Evolutionary conservation across 2,888 invertebrate genomes (phyloP), one percentile per base, ranked within the genome.

Genomic region (Cryptophagus acutangulus): DNA sequence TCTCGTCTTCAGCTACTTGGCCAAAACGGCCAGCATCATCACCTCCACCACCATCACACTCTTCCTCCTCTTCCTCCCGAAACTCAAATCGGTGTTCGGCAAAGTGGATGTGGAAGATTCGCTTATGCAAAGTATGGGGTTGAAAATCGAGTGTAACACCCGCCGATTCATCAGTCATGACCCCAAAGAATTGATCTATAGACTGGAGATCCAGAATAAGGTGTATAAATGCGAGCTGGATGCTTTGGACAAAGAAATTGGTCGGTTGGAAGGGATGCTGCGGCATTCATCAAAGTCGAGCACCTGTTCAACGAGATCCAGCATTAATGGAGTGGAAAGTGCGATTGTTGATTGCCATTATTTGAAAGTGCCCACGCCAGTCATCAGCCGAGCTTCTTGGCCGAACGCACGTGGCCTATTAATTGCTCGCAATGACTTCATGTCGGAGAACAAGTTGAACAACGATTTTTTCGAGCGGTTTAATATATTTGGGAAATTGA

Each of bases 141-240:
- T 93, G 26, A 84, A 87, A 66, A 79, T 92, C 55, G 90, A 93
- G 63, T 88, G 82, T 65, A 92, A 93, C 58, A 92, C 92, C 0
- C 74, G 92, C 51, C 44, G 69, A 31, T 59, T 68, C 35, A 52
- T 62, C 4, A 49, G 39, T 12, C 89, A 92, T 57, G 92, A 93
- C 59, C 79, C 79, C 34, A 76, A 82, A 52, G 93, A 93, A 60
- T 69, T 87, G 10, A 82, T 86, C 59, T 89, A 88, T 65, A 75
- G 93, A 41, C 87, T 91, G 33, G 90, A 93, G 67, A 87, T 93
- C 37, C 92, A 92, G 69, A 93, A 93, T 69, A 80, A 84, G 52
- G 92, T 91, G 3, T 92, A 90, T 64, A 82, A 83, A 61, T 76
- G 84, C 50, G 89, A 92, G 66, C 79, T 93, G 49, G 81, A 82